Evolutionary conservation across 1,140 invertebrate species (phyloP), one percentile per base, ranked within the genome.

Genomic region (Capitella teleta): DNA sequence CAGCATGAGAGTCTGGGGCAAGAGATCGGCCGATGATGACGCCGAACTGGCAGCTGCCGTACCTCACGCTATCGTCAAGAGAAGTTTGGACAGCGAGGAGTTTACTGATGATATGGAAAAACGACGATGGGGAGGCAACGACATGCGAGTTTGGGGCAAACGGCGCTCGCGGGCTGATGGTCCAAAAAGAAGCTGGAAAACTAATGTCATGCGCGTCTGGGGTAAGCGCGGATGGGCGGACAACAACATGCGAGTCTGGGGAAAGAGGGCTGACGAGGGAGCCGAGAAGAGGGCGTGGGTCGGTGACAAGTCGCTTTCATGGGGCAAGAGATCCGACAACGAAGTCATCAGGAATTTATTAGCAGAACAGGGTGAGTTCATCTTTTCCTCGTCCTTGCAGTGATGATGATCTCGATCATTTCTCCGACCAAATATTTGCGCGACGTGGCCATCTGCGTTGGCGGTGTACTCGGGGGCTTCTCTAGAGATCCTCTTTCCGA

Each of bases 91-190:
- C n/a, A 8, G 30, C n/a, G 30, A 32, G 8, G 30, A 32, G n/a
- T 10, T 32, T 32, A 10, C 30, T n/a, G 30, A n/a, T 32, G 8
- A 32, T n/a, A n/a, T 32, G 30, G 42, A 47, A n/a, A 47, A 47
- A 47, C 21, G 40, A 26, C 28, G 18, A 18, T 51, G 49, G 49
- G 49, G 40, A n/a, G 40, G 37, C 3, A 51, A 30, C 49, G 28
- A 32, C 10, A 44, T 51, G 49, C 26, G 49, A 6, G 41, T 51
- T 10, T 51, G 49, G 49, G 49, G 49, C 12, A 51, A 51, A 42
- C 37, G 49, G 10, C 23, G n/a, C 5, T 2, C 18, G 6, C 18
- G 8, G 23, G 14, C 38, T 41, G 38, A n/a, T n/a, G 30, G 30
- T n/a, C 8, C 12, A 44, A 51, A 51, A 36, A 24, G 49, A 5